Conservation (phyloP, 1,140 invertebrate species). For the Antheraea pernyi region DNA sequence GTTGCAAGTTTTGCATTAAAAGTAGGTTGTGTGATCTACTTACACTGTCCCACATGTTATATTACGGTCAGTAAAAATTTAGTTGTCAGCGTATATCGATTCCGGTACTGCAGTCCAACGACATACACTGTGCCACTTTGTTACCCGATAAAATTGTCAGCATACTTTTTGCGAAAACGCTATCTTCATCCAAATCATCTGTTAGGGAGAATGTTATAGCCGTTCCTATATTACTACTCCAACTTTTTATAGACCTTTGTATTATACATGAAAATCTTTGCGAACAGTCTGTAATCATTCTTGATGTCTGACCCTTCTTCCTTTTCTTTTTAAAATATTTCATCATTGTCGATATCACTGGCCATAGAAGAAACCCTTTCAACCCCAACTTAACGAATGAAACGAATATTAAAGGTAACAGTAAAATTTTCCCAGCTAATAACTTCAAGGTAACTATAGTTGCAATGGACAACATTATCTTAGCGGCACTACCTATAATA, state of each 20-base stretch:
- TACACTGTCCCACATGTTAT: slow-evolving; percentile 34
- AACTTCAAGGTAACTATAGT: slow-evolving; percentile 62
- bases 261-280: slow-evolving; percentile 65
- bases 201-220: slow-evolving; percentile 62
- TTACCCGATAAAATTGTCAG: slow-evolving; percentile 64
- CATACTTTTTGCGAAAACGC: slow-evolving; percentile 58
- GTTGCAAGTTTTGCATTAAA: slow-evolving; percentile 32
- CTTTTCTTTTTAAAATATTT: slow-evolving; percentile 67
- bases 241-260: slow-evolving; percentile 48
- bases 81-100: slow-evolving; percentile 63
- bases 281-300: slow-evolving; percentile 61
- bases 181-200: slow-evolving; percentile 62
- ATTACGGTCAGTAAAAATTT: slow-evolving; percentile 37
- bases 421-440: slow-evolving; percentile 58
- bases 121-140: slow-evolving; percentile 71
- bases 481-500: slow-evolving; percentile 63
- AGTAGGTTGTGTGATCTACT: slow-evolving; percentile 20
- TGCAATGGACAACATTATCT: slow-evolving; percentile 66
- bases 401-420: slow-evolving; percentile 56
- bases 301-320: slow-evolving; percentile 54
- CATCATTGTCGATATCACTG: slow-evolving; percentile 67
- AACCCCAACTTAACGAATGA: slow-evolving; percentile 60
- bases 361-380: slow-evolving; percentile 64
- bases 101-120: slow-evolving; percentile 67
- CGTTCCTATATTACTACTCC: slow-evolving; percentile 58